Evolutionary conservation across 92 coral and sea anemone genomes (phyloP).

Genomic region (Palythoa grandiflora): DNA sequence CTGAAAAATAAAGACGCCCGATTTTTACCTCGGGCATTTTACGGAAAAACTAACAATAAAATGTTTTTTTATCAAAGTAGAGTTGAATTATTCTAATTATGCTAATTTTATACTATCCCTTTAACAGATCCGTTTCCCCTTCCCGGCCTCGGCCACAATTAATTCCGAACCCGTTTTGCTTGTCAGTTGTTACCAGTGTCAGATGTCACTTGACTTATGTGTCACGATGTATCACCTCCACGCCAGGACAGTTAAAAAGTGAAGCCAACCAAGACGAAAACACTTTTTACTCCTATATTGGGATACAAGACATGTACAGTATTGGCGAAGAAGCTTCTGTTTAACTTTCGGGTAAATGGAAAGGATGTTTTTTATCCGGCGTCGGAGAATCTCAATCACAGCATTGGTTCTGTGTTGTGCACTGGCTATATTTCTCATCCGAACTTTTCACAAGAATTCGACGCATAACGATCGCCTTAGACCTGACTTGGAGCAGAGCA

Average conservation of each 20-base stretch:
- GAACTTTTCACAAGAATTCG: background rate
- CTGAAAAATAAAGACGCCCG: no score
- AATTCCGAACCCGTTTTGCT: no score
- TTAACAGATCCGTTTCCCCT: no score
- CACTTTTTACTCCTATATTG: no score
- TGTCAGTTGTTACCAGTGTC: background rate
- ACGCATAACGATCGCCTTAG: background rate
- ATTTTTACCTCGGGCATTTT: no score
- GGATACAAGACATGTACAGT: no score
- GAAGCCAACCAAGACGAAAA: background rate
- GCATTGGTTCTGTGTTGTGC: conserved; percentile 16
- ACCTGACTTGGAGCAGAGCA: background rate
- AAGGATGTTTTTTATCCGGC: conserved; percentile 29
- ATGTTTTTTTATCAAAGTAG: no score
- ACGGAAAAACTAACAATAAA: no score
- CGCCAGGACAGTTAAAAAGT: background rate
- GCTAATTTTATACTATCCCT: no score
- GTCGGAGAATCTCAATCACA: conserved; percentile 26
- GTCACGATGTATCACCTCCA: background rate
- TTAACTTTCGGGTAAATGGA: conserved; percentile 12
- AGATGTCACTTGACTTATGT: background rate
- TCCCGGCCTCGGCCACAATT: no score
- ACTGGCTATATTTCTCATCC: background rate
- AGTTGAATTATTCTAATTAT: no score
- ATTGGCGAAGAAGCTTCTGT: background rate